phyloP scores from a whole-genome alignment of 2,888 invertebrate genomes.

The Idaea aversata region DNA sequence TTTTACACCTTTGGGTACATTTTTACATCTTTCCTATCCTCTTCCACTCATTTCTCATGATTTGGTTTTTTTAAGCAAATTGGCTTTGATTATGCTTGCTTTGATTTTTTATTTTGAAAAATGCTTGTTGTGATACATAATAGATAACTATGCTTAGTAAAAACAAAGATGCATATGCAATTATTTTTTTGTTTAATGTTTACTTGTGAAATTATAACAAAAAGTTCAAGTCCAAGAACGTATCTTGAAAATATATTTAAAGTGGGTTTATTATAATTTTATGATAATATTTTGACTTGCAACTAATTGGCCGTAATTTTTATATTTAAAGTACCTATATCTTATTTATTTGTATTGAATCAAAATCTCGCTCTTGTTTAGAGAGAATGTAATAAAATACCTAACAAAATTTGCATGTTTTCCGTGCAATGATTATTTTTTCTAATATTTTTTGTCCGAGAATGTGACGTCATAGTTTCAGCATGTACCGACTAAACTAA shows the following conservation, averaged over 20 bases:
- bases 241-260: not conserved
- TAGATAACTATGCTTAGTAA: not conserved
- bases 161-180: not conserved
- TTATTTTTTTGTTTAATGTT: not conserved
- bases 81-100: not conserved
- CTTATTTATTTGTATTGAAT: not conserved
- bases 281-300: not conserved
- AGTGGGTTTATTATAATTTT: not conserved
- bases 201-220: not conserved
- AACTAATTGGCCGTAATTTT: not conserved
- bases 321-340: not conserved
- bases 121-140: not conserved
- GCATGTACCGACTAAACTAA: conserved; percentile 41
- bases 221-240: not conserved
- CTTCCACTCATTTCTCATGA: conserved; percentile 62
- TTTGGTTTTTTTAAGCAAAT: conserved; percentile 31
- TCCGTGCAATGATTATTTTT: conserved; percentile 18
- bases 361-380: conserved; percentile 10
- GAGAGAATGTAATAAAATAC: not conserved
- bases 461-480: conserved; percentile 45
- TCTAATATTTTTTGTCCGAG: conserved; percentile 29
- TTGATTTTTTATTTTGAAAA: conserved; percentile 13
- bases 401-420: not conserved
- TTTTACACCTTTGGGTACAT: conserved; percentile 75
- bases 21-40: conserved; percentile 28